phyloP scores from a whole-genome alignment of 1,140 invertebrate genomes.

The Liolophura sinensis region DNA sequence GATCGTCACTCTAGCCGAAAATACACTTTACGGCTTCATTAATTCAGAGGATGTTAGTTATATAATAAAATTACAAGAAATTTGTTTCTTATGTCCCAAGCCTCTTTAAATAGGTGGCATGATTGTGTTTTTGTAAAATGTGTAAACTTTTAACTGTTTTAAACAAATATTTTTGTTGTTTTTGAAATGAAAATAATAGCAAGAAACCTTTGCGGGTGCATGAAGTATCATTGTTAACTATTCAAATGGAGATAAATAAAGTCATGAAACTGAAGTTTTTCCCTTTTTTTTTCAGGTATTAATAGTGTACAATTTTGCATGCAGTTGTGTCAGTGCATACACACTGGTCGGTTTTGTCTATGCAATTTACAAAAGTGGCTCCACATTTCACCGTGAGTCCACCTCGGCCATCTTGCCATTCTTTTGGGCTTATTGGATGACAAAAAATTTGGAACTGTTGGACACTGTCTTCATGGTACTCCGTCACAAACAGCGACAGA shows the following conservation, averaged over 20 bases:
- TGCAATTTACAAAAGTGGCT: conserved; percentile 30
- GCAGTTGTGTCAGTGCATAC: conserved; percentile 36
- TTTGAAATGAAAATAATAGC: no score
- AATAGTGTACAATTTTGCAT: conserved; percentile 49
- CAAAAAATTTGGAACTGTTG: conserved; percentile 46
- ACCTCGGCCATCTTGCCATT: conserved; percentile 22
- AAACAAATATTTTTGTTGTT: no score
- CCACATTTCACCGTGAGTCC: conserved; percentile 34
- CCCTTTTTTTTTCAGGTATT: conserved; percentile 39
- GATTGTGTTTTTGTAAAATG: no score
- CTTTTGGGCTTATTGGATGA: conserved; percentile 45
- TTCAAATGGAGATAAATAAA: not conserved
- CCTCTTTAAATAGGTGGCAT: no score
- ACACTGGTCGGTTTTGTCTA: conserved; percentile 37
- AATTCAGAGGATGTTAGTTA: not conserved
- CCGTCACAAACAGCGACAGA: conserved; percentile 81
- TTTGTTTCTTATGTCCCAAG: no score
- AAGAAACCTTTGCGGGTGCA: not conserved
- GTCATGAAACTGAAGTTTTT: not conserved
- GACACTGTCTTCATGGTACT: conserved; percentile 76
- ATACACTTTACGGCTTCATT: not conserved
- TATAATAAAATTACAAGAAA: no score
- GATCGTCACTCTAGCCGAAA: not conserved
- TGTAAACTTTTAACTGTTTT: no score
- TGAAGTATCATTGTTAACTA: not conserved